Evolutionary conservation across 1,140 invertebrate genomes (phyloP), one percentile per base, ranked within the genome.

Genomic region (Stratiolaelaps scimitus): DNA sequence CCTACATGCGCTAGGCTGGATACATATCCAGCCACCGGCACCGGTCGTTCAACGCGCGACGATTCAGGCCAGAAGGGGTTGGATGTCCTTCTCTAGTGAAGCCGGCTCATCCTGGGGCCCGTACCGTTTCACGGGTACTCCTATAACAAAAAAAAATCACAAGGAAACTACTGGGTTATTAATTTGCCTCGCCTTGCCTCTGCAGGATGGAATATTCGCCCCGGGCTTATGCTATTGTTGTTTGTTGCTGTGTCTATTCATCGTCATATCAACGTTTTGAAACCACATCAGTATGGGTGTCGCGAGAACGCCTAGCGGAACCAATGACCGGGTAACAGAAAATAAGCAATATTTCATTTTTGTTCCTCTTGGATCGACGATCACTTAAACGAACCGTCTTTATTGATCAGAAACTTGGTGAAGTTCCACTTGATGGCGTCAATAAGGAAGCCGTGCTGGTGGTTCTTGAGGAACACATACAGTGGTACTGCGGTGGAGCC

Each of bases 341-440:
- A 48, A 48, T 48, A 4, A 15, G 4, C 19, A 48, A 28, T 23
- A 4, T 15, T 48, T 4, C 28, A 4, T 23, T 15, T 28, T 7
- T 48, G 47, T 23, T 15, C 7, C 47, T 48, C 15, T 6, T 15
- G n/a, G n/a, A n/a, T n/a, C n/a, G n/a, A n/a, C n/a, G n/a, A 23
- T 15, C 4, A 15, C 15, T 15, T 26, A 15, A 60, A 60, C 15
- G 15, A 60, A 60, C 93, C 93, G 56, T 92, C 78, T 73, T 84
- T 88, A 74, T 94, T 82, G 43, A 95, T 78, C 44, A 97, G 80
- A 75, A 97, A 98, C 74, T 97, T 97, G 4, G 89, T 89, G 71
- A 96, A 97, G 76, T 97, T 98, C 93, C 93, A 97, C 74, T 96
- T 95, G 69, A 96, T 92, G 47, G 81, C 68, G 23, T 67, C 20